Evolutionary conservation across 2,888 invertebrate species (phyloP).

Genomic region (Archips crataeganus): DNA sequence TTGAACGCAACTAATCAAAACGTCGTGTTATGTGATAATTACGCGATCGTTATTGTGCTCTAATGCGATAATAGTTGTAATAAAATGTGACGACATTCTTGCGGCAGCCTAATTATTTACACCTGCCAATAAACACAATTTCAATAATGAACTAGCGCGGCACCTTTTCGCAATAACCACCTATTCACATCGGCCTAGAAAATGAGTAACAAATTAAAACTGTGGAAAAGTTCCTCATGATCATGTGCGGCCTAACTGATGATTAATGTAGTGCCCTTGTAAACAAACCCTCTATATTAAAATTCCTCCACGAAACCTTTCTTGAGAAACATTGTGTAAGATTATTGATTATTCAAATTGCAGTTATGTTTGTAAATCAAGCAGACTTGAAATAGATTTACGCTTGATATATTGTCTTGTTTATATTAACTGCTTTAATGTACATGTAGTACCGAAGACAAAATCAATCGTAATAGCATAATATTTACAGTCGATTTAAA

Average conservation of each 20-base stretch:
- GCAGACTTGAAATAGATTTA: conserved; percentile 22
- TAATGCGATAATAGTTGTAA: conserved; percentile 40
- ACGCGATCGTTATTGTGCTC: conserved; percentile 36
- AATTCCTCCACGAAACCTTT: conserved; percentile 20
- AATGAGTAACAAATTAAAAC: neutral
- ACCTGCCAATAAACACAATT: conserved; percentile 26
- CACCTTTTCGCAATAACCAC: conserved; percentile 1
- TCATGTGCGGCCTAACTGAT: neutral
- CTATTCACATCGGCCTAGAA: neutral
- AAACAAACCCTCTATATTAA: conserved; percentile 15
- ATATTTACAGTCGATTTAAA: no score
- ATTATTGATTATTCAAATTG: conserved; percentile 25
- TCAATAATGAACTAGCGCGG: neutral
- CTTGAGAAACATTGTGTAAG: conserved; percentile 23
- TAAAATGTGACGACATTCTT: conserved; percentile 35
- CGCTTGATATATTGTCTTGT: conserved; percentile 34
- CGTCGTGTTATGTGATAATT: conserved; percentile 33
- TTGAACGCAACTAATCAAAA: conserved; percentile 33
- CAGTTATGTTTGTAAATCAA: conserved; percentile 19
- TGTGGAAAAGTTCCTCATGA: neutral
- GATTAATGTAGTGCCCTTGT: conserved; percentile 26
- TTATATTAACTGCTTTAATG: conserved; percentile 18
- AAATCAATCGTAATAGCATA: conserved; percentile 20
- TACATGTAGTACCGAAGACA: conserved; percentile 12
- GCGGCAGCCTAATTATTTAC: conserved; percentile 20